Conservation (phyloP, 2,797 vertebrate species). For the Ptychobarbus kaznakovi region DNA sequence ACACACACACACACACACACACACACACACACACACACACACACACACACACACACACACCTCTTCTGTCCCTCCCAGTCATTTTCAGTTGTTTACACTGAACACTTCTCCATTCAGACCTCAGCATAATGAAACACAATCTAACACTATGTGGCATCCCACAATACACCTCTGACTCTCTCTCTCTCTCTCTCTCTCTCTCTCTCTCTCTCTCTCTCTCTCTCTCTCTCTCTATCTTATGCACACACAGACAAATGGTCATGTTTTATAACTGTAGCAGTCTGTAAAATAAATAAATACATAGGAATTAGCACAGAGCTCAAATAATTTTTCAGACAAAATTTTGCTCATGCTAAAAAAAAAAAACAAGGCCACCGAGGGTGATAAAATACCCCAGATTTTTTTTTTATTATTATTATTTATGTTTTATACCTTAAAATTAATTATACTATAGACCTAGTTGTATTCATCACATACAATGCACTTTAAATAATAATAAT, state of each 20-base stretch:
- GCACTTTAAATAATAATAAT: too few relatives aligned
- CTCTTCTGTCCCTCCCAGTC: conserved; percentile 26
- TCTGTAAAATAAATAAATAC: background rate
- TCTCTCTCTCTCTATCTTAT: too few relatives aligned
- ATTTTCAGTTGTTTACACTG: conserved; percentile 71
- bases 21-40: conserved; percentile 39
- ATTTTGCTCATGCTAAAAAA: too few relatives aligned
- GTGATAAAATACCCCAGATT: background rate
- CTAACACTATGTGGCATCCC: background rate
- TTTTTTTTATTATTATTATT: too few relatives aligned
- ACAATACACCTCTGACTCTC: background rate
- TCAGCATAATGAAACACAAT: conserved; percentile 73
- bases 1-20: conserved; percentile 55
- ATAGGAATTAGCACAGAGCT: background rate
- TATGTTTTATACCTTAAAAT: too few relatives aligned
- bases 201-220: background rate
- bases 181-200: background rate
- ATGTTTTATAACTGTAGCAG: background rate
- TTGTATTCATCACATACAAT: too few relatives aligned
- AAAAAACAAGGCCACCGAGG: background rate
- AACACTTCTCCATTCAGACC: conserved; percentile 80
- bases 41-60: conserved; percentile 40
- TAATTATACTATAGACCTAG: too few relatives aligned
- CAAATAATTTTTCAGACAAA: background rate
- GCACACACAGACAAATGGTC: background rate